Conservation (phyloP, 2,797 vertebrate species). For the Tenualosa thibaudeaui region DNA sequence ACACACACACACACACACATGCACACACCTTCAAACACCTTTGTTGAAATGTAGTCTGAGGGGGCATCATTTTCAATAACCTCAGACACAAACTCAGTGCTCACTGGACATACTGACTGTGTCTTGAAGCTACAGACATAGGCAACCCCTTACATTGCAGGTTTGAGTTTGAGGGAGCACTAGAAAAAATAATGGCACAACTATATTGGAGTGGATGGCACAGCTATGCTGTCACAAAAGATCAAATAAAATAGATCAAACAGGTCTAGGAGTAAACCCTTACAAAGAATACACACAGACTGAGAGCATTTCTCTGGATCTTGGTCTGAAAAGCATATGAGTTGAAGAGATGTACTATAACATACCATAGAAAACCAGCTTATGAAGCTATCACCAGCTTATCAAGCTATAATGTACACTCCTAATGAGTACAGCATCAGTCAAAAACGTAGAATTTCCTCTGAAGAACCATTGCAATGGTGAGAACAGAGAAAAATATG, state of each 20-base stretch:
- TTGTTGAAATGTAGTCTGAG: background rate
- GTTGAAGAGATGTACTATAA: background rate
- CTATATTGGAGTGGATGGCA: no score
- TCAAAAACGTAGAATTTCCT: background rate
- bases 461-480: background rate
- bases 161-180: background rate
- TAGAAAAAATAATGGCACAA: no score
- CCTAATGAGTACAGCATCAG: background rate
- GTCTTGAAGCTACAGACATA: background rate
- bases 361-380: background rate
- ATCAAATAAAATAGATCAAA: slow-evolving; percentile 1
- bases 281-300: no score
- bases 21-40: background rate
- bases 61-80: background rate
- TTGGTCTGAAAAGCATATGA: background rate
- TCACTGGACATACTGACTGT: background rate
- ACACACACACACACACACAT: slow-evolving; percentile 16
- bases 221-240: background rate
- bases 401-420: slow-evolving; percentile 30
- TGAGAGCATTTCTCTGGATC: background rate
- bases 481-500: background rate
- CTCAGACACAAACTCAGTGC: background rate
- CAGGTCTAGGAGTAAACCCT: no score
- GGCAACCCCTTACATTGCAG: background rate
- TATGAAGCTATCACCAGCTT: background rate